Percentiles rank a stretch among this genome's conserved stretches.
Evolutionary conservation across 1,140 invertebrate genomes (phyloP).

Genomic region (Papilio aristodemus): DNA sequence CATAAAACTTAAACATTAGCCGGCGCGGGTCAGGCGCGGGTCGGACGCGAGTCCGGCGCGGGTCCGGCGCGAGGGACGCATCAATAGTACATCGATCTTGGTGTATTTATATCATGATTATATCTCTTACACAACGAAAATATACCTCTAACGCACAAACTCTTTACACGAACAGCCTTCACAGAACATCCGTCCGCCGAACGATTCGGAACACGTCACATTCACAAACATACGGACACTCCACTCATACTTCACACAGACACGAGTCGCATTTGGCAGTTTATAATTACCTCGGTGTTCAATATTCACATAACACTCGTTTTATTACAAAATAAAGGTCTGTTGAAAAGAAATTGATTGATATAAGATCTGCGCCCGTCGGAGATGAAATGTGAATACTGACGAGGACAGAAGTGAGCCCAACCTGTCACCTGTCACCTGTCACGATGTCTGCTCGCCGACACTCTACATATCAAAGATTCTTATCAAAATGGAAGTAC

Average conservation of each 20-base stretch:
- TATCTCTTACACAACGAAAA: constrained; percentile 70
- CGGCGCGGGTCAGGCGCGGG: constrained; percentile 41
- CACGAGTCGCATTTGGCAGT: constrained; percentile 73
- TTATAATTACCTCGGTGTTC: constrained; percentile 60
- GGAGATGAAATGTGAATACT: constrained; percentile 62
- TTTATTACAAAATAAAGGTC: constrained; percentile 44
- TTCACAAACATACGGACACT: constrained; percentile 37
- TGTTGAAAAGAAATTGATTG: constrained; percentile 35
- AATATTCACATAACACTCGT: constrained; percentile 67
- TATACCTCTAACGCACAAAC: constrained; percentile 49
- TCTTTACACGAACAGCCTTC: constrained; percentile 41
- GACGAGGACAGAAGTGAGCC: constrained; percentile 57
- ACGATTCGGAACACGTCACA: constrained; percentile 36
- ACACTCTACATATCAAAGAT: constrained; percentile 71
- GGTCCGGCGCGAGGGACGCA: constrained; percentile 58
- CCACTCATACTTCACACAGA: constrained; percentile 37
- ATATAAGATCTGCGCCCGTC: constrained; percentile 33
- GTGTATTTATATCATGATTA: constrained; percentile 75
- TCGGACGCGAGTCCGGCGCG: constrained; percentile 16
- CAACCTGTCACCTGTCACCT: too few species aligned
- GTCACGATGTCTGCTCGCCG: constrained; percentile 62
- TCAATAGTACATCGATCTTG: constrained; percentile 65
- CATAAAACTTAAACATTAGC: constrained; percentile 41
- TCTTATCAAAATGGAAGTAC: constrained; percentile 79
- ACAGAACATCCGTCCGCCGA: constrained; percentile 38